A percentile compares a stretch with the other conserved stretches of the same genome.
phyloP scores from a whole-genome alignment of 2,113 vertebrate genomes.

The Butorides virescens region DNA sequence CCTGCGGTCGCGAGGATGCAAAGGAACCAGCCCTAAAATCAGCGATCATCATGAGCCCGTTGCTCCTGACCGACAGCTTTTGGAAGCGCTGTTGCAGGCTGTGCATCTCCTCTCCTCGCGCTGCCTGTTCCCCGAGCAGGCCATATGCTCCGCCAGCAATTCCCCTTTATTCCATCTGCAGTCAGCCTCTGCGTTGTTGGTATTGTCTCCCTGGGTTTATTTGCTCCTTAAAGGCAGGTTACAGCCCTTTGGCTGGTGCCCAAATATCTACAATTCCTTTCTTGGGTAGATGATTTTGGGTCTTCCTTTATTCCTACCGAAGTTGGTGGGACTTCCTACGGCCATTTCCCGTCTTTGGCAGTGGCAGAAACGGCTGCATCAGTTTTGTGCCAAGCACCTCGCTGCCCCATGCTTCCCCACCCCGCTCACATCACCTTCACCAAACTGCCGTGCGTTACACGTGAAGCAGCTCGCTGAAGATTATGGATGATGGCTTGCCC shows the following conservation, averaged over 20 bases:
- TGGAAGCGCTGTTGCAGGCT: not conserved
- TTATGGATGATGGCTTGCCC: not conserved
- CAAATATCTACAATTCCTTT: not conserved
- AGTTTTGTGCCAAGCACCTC: not conserved
- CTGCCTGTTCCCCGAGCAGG: not conserved
- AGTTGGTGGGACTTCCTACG: conserved; percentile 7
- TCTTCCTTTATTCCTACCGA: not conserved
- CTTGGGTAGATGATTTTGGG: not conserved
- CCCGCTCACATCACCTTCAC: not conserved
- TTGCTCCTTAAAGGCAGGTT: conserved; percentile 11
- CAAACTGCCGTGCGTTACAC: not conserved
- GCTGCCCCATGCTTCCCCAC: not conserved
- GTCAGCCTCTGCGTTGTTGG: not conserved
- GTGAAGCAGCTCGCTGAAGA: not conserved
- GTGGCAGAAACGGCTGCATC: not conserved
- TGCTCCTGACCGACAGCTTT: not conserved
- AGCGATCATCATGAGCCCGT: not conserved
- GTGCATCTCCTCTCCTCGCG: not conserved
- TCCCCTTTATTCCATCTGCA: not conserved
- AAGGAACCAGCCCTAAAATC: not conserved
- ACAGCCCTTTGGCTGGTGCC: conserved; percentile 18
- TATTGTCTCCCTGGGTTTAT: conserved; percentile 1
- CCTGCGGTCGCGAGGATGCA: not conserved
- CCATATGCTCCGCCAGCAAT: not conserved
- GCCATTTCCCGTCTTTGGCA: conserved; percentile 16